Base-by-base conservation (phyloP, 1,140 invertebrate genomes). In the Drosophila ohnishii region DNA sequence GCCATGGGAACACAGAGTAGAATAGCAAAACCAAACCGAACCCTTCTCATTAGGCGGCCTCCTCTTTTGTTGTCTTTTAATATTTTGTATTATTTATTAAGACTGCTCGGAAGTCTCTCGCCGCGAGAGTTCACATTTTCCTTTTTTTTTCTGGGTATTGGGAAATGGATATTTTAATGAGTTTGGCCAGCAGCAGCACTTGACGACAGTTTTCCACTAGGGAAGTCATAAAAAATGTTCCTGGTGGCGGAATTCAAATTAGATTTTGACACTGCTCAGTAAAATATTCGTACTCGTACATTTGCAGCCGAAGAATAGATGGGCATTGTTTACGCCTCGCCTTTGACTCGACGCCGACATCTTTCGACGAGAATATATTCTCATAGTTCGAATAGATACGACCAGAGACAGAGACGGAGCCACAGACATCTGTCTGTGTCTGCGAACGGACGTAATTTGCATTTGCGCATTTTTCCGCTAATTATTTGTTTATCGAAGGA, bases 131-230 rank as follows among this genome's bases (percentile, higher is more conserved):
- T 34, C 30, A 32, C n/a, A 19, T 45, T 60, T 66, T 66, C 39
- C 55, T 16, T 14, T 32, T 34, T 34, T 19, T 34, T 19, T 6
- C 8, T 16, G 9, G 30, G 9, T 8, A 14, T n/a, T 16, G 65
- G 67, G 30, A 72, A 72, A 59, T 72, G 44, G 53, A 71, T 71
- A 71, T 71, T 72, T 71, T 72, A 72, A 72, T 72, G 66, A 72
- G 69, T 59, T 71, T 72, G 32, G 28, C 42, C 19, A 45, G 50
- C 61, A 34, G 50, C 50, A 35, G 34, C 50, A 48, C 34, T 58
- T 35, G 67, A 48, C 65, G 67, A 71, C 66, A 72, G 66, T 71
- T 70, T 71, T 42, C 34, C 25, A 13, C 16, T 32, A 7, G 13
- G 13, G 5, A 39, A 62, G 22, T 13, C 42, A 35, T 48, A 40